Evolutionary conservation across 2,888 invertebrate species (phyloP), one percentile per base, ranked within the genome.

Genomic region (Cylindroiulus punctatus): DNA sequence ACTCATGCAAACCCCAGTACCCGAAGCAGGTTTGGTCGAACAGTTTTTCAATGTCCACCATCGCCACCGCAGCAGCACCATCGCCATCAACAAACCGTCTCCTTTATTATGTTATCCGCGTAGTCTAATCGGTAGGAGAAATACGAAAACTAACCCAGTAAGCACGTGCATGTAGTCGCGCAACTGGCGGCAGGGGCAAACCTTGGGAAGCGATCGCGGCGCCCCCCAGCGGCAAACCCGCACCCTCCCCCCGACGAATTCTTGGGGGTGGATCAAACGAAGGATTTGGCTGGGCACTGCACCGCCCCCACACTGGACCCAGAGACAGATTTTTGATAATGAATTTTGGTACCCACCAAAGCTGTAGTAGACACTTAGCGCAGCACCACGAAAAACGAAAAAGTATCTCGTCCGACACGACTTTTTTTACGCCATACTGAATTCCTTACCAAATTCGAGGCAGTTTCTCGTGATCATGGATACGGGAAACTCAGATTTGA

Each of bases 11-110:
- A 22, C 65, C 8, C 47, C 47, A 47, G 10, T 2, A 7, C 10
- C 47, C 5, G 40, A 47, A 47, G 47, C 47, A 17, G 14, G 47
- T 10, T 47, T 14, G 2, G 65, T 8, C 65, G 65, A 26, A 65
- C 22, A 65, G n/a, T 65, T 65, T 65, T 65, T 65, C 65, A 65
- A 26, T 65, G 65, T 26, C 65, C 65, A 65, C 65, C 65, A 65
- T 65, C 65, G 65, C 65, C 65, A 65, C 22, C 65, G 65, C 65
- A 26, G 65, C 22, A 65, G 65, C 65, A 65, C 65, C 65, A 65
- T 65, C 65, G 65, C 65, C 65, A 65, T 65, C 65, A n/a, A 65
- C 65, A 65, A 65, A 65, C 65, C 65, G 65, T 65, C 65, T 65
- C n/a, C 65, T 65, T 65, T 65, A 65, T 65, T 65, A 65, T 65